Percentiles rank a stretch among this genome's conserved stretches.
Evolutionary conservation across 2,113 vertebrate genomes (phyloP).

Genomic region (Gulo gulo): DNA sequence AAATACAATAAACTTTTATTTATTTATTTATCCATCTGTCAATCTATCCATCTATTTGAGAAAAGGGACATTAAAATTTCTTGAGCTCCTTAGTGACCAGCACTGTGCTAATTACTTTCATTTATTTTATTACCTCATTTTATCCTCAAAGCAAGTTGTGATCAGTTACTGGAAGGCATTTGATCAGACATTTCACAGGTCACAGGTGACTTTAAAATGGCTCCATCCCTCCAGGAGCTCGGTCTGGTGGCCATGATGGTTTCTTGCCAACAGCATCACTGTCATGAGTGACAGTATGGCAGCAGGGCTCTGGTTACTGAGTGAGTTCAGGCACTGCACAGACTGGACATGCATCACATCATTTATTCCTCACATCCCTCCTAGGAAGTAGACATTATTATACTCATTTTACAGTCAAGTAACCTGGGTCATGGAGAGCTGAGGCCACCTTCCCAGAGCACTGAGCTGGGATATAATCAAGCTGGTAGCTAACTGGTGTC

Average conservation of each 20-base stretch:
- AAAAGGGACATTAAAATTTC: background rate
- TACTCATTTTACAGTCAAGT: background rate
- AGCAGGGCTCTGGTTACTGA: no score
- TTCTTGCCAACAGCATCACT: accelerated
- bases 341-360: accelerated
- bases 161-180: background rate
- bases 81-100: background rate
- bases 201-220: background rate
- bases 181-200: background rate
- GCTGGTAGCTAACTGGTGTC: accelerated
- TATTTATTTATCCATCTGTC: no score
- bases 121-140: background rate
- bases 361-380: background rate
- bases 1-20: background rate
- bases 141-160: background rate
- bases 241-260: background rate
- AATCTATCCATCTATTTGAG: background rate
- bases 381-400: background rate
- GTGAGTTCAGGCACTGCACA: background rate
- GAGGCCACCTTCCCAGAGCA: background rate
- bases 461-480: background rate
- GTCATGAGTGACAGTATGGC: background rate
- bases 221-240: background rate
- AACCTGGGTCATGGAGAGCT: background rate
- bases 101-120: background rate